phyloP scores from a whole-genome alignment of 53 echinoderm and acorn worm genomes.

The Paelopatides confundens region DNA sequence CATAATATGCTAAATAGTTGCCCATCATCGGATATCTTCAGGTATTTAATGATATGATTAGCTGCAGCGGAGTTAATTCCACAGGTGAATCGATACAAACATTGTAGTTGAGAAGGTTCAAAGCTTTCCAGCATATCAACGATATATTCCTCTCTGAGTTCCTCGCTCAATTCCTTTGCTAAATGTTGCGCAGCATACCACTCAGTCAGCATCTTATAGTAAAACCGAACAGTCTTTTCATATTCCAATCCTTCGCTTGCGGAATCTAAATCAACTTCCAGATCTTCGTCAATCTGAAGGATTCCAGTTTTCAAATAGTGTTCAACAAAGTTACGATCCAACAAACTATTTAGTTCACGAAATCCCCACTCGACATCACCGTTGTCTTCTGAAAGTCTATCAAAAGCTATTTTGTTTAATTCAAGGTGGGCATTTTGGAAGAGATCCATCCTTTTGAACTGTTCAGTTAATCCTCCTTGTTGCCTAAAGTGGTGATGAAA shows the following conservation, averaged over 20 bases:
- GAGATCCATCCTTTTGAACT: too few relatives aligned
- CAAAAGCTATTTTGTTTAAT: background rate
- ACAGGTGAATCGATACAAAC: background rate
- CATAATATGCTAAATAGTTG: background rate
- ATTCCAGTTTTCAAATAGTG: background rate
- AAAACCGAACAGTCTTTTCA: background rate
- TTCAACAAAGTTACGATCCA: background rate
- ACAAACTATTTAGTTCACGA: background rate
- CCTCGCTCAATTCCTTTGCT: background rate
- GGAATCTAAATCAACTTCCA: background rate
- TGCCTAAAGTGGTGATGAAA: background rate
- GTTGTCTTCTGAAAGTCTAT: background rate
- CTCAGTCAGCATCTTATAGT: background rate
- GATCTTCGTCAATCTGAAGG: background rate
- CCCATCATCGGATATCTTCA: background rate
- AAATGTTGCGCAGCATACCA: background rate
- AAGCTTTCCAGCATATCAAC: background rate
- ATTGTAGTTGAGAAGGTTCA: background rate
- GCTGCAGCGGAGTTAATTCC: background rate
- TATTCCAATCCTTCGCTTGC: background rate
- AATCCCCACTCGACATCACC: background rate
- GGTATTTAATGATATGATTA: background rate
- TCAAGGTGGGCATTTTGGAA: too few relatives aligned
- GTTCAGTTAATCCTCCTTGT: background rate
- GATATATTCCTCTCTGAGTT: background rate